Conservation (phyloP, 1,140 invertebrate species). For the Wasmannia auropunctata region DNA sequence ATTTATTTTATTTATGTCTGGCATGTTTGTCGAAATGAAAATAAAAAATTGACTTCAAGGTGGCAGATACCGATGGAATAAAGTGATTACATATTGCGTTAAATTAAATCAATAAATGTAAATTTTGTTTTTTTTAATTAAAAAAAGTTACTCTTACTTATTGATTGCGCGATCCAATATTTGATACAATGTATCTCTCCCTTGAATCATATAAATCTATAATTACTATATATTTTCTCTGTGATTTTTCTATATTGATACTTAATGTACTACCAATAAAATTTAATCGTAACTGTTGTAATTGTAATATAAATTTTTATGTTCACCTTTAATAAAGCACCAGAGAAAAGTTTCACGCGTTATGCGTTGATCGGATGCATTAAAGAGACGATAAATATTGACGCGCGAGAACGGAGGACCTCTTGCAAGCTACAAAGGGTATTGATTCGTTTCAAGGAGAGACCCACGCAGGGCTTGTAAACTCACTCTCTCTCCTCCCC, state of each 20-base stretch:
- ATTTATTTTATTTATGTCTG: not conserved
- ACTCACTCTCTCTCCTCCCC: not conserved
- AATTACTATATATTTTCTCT: not conserved
- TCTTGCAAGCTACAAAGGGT: constrained; percentile 57
- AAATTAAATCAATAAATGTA: not conserved
- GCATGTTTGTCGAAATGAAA: not conserved
- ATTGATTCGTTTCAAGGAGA: constrained; percentile 70
- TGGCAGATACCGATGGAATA: not conserved
- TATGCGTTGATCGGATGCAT: constrained; percentile 19
- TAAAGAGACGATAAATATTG: constrained; percentile 61
- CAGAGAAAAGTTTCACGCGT: not conserved
- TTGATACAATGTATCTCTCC: not conserved
- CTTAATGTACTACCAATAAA: not conserved
- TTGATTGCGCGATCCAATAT: not conserved
- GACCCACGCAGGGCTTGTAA: constrained; percentile 61
- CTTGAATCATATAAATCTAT: not conserved
- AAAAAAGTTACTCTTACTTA: not conserved
- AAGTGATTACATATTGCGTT: not conserved
- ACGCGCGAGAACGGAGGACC: constrained; percentile 47
- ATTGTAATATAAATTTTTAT: not conserved
- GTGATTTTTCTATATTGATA: not conserved
- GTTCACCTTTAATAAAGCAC: not conserved
- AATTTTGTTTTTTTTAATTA: not conserved
- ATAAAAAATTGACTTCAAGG: not conserved
- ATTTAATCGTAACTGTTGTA: not conserved